Conservation (phyloP, 2,113 vertebrate species). For the Myotis brandtii region DNA sequence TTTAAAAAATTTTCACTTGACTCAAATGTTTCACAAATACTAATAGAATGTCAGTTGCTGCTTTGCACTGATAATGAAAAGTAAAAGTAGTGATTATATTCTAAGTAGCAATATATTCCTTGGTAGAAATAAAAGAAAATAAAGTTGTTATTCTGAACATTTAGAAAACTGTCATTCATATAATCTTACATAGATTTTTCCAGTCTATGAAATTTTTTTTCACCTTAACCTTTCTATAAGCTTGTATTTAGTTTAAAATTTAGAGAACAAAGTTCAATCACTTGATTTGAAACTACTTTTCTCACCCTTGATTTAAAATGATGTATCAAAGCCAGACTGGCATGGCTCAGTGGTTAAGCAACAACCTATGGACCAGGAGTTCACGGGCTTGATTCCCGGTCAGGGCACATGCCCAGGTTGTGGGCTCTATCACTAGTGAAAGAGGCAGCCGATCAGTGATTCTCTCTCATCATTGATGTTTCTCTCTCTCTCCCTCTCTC, state of each 20-base stretch:
- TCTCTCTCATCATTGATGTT: too few species aligned
- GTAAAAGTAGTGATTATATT: conserved; percentile 14
- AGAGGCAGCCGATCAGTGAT: too few species aligned
- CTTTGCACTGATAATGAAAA: conserved; percentile 42
- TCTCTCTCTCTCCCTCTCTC: too few species aligned
- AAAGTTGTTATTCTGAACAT: neutral
- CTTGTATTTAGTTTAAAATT: conserved; percentile 30
- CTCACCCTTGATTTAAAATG: neutral
- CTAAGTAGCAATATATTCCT: neutral
- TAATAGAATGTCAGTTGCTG: neutral
- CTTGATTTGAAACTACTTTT: neutral
- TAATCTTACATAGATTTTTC: neutral
- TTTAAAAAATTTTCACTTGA: neutral
- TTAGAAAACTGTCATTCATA: neutral
- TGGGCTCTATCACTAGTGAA: too few species aligned
- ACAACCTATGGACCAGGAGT: too few species aligned
- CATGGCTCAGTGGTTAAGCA: too few species aligned
- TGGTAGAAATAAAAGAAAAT: conserved; percentile 13
- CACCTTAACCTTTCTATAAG: neutral
- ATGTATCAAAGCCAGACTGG: neutral
- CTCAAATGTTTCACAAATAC: neutral
- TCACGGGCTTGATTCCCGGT: too few species aligned
- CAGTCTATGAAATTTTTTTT: neutral
- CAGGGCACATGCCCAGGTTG: too few species aligned
- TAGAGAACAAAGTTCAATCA: neutral